Conservation (phyloP, 2,113 vertebrate genomes). For the Zonotrichia leucophrys region DNA sequence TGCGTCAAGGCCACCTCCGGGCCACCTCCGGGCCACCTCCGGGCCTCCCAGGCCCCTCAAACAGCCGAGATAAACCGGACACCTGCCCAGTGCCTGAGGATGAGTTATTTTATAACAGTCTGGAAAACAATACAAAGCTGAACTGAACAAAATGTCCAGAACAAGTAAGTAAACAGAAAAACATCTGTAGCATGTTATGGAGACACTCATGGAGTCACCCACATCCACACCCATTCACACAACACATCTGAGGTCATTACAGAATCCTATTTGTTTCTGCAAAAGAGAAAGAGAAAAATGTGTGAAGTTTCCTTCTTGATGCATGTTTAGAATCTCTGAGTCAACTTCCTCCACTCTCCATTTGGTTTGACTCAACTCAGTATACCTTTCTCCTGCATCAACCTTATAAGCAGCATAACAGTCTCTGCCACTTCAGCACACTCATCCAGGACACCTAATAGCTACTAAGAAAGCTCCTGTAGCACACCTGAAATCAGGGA, state of each 20-base stretch:
- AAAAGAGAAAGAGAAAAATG: background rate
- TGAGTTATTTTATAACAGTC: background rate
- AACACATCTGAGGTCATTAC: background rate
- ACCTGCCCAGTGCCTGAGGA: background rate
- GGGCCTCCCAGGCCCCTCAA: too few species aligned
- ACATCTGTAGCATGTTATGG: background rate
- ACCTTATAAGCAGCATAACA: background rate
- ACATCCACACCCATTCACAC: background rate
- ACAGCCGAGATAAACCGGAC: too few species aligned
- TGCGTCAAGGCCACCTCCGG: too few species aligned
- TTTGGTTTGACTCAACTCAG: background rate
- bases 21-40: too few species aligned
- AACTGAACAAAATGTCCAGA: background rate
- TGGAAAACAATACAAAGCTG: background rate
- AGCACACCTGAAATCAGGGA: background rate
- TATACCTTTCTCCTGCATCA: background rate
- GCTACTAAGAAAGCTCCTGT: background rate
- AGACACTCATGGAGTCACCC: background rate
- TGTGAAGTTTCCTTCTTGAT: background rate
- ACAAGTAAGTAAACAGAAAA: background rate
- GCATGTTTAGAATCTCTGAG: background rate
- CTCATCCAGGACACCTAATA: background rate
- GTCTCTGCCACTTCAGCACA: background rate
- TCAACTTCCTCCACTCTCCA: background rate
- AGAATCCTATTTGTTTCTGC: background rate